A percentile compares a stretch with the other conserved stretches of the same genome.
Conservation (phyloP, 2,113 vertebrate genomes). For the Sylvilagus bachmani region DNA sequence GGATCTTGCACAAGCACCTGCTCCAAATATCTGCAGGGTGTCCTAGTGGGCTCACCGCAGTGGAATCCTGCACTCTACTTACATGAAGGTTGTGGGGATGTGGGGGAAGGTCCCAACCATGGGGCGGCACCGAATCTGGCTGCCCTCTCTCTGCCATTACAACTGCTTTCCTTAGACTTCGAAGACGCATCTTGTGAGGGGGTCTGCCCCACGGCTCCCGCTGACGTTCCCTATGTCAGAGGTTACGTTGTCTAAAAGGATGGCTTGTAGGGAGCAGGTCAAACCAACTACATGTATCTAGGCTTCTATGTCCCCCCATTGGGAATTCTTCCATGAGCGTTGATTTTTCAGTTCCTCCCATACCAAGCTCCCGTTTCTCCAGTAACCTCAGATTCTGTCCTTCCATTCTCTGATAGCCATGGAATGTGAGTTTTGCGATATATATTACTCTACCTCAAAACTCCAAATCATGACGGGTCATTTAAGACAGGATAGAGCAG, state of each 20-base stretch:
- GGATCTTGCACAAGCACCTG: too few relatives aligned
- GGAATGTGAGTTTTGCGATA: not conserved
- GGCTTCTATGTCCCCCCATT: not conserved
- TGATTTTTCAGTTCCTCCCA: not conserved
- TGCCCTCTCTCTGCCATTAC: too few relatives aligned
- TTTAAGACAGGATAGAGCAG: not conserved
- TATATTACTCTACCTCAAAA: not conserved
- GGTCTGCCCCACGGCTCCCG: fast-evolving
- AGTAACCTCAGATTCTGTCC: not conserved
- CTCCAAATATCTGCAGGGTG: not conserved
- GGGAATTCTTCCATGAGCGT: not conserved
- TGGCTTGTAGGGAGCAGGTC: not conserved
- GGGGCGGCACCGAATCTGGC: not conserved
- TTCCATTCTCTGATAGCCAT: not conserved
- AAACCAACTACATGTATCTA: not conserved
- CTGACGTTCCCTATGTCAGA: not conserved
- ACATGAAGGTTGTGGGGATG: not conserved
- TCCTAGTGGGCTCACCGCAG: not conserved
- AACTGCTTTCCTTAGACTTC: not conserved
- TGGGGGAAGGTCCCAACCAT: fast-evolving
- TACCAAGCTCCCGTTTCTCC: not conserved
- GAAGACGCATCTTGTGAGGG: not conserved
- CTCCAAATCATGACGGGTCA: not conserved
- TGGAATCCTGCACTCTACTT: fast-evolving
- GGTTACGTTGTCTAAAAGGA: not conserved